Evolutionary conservation across 2,888 invertebrate genomes (phyloP).

Genomic region (Ophion obscuratus): DNA sequence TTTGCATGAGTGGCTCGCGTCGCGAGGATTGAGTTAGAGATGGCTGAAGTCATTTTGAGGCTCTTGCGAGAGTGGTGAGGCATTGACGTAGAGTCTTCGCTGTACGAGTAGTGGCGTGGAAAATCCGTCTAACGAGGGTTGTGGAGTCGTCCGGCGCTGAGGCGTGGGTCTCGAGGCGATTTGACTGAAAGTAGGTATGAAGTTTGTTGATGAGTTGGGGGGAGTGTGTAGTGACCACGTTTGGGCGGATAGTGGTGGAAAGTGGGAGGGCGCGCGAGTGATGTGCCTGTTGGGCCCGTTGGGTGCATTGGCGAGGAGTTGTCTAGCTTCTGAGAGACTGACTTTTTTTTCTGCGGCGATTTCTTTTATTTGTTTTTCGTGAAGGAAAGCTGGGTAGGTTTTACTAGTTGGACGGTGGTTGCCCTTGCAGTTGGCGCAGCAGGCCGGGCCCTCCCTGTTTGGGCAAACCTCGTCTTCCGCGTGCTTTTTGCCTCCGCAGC

Average conservation of each 20-base stretch:
- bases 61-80: not conserved
- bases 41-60: not conserved
- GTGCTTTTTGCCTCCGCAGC: slow-evolving; percentile 33
- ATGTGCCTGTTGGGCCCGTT: not conserved
- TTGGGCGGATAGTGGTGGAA: not conserved
- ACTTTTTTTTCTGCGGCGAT: slow-evolving; percentile 36
- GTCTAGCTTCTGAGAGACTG: slow-evolving; percentile 20
- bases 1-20: not conserved
- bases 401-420: slow-evolving; percentile 12
- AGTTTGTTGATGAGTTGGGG: no score
- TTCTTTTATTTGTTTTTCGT: slow-evolving; percentile 21
- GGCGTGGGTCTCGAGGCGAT: no score
- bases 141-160: no score
- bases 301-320: not conserved
- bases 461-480: not conserved
- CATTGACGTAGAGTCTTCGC: not conserved
- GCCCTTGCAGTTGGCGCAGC: slow-evolving; percentile 36
- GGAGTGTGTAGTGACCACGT: not conserved
- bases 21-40: not conserved
- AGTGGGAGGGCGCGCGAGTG: not conserved
- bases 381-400: slow-evolving; percentile 16
- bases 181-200: no score
- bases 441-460: not conserved
- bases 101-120: no score
- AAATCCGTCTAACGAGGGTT: no score